These are phyloP conservation scores for Plebejus melissa DNA, from an alignment of 2,888 invertebrate species.

Conservation along the genomic window DNA sequence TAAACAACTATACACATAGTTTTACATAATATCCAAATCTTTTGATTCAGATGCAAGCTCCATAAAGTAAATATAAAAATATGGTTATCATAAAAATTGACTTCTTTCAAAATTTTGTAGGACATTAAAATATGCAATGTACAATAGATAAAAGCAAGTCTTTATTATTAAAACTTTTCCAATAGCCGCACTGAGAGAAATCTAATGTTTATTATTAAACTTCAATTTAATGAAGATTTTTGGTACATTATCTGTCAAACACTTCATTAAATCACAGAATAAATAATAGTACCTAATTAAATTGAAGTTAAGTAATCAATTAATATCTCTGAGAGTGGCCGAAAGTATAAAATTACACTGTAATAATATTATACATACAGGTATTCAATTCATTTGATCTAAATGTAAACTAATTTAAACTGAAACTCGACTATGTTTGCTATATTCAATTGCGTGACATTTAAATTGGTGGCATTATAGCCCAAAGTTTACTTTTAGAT, in stretches of 20 bases:
- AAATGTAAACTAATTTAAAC: background rate
- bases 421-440: too few species aligned
- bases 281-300: too few species aligned
- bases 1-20: background rate
- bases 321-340: background rate
- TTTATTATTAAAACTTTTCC: background rate
- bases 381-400: background rate
- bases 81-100: background rate
- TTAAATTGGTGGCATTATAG: background rate
- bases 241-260: background rate
- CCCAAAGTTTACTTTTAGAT: background rate
- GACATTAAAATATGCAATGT: background rate
- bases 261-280: background rate
- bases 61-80: background rate
- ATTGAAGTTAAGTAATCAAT: background rate
- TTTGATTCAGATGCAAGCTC: background rate
- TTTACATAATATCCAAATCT: background rate
- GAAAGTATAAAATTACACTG: background rate
- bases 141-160: background rate
- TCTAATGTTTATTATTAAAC: background rate
- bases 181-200: background rate
- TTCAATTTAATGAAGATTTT: background rate
- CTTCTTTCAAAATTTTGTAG: background rate
- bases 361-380: too few species aligned
- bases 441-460: too few species aligned